Conservation (phyloP, 37 sponge, comb jelly and placozoan species). For the Beroe ovata region DNA sequence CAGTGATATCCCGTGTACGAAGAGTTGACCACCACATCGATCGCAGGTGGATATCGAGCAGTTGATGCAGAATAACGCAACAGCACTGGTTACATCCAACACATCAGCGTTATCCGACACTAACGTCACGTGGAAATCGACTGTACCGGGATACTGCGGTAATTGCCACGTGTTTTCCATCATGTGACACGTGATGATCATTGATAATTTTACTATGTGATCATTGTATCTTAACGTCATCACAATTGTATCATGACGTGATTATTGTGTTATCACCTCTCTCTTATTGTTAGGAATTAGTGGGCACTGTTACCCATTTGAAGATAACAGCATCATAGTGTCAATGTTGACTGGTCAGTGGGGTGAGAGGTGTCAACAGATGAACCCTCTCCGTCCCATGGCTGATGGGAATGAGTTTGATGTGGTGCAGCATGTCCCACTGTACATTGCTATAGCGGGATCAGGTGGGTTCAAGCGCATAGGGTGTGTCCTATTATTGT, state of each 20-base stretch:
- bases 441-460: constrained; percentile 19
- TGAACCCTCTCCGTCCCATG: background rate
- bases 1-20: no score
- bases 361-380: background rate
- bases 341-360: background rate
- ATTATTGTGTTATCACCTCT: no score
- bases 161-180: background rate
- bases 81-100: background rate
- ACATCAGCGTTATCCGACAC: background rate
- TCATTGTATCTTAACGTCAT: no score
- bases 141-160: constrained; percentile 37
- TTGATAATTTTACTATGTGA: no score
- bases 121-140: background rate
- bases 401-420: background rate
- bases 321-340: constrained; percentile 10
- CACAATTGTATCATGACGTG: no score
- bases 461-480: no score
- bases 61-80: background rate
- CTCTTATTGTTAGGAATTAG: constrained; percentile 31
- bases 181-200: no score
- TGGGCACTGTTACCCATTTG: constrained; percentile 47
- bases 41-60: background rate
- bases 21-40: no score
- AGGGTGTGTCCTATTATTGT: no score
- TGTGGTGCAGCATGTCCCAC: constrained; percentile 18